A percentile compares a stretch with the other conserved stretches of the same genome.
phyloP scores from a whole-genome alignment of 23 tunicate species.

The Aplidium turbinatum region DNA sequence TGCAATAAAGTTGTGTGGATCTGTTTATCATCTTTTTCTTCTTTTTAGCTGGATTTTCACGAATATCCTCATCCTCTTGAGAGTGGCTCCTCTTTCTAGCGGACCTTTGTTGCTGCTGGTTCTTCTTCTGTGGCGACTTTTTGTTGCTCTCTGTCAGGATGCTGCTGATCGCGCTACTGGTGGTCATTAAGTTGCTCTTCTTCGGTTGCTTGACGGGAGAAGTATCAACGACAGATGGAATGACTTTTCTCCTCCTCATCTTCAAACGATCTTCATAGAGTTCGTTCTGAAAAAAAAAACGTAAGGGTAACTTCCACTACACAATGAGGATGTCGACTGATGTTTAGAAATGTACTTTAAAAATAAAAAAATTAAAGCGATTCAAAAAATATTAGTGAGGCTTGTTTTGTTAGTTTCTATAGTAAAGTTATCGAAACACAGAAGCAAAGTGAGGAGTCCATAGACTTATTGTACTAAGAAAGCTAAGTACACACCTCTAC shows the following conservation, averaged over 20 bases:
- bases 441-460: no score
- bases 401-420: no score
- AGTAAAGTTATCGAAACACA: no score
- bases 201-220: not conserved
- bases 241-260: not conserved
- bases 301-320: no score
- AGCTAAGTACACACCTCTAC: conserved; percentile 46
- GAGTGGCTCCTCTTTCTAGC: conserved; percentile 14
- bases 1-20: conserved; percentile 67
- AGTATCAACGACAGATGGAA: no score
- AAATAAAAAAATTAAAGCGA: no score
- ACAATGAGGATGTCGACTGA: no score
- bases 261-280: conserved; percentile 65
- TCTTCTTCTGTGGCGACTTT: conserved; percentile 42
- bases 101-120: conserved; percentile 2
- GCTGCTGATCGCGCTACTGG: conserved; percentile 10
- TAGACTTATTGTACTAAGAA: no score
- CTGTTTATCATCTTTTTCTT: conserved; percentile 64
- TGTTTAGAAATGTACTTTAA: no score
- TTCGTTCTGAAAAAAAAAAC: conserved; percentile 53
- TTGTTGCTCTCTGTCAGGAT: conserved; percentile 56
- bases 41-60: conserved; percentile 10
- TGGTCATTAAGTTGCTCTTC: conserved; percentile 17
- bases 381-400: no score
- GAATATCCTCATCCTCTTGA: conserved; percentile 1